A percentile compares a stretch with the other conserved stretches of the same genome.
phyloP scores from a whole-genome alignment of 2,888 invertebrate genomes.

The Oxystoma pomonae region DNA sequence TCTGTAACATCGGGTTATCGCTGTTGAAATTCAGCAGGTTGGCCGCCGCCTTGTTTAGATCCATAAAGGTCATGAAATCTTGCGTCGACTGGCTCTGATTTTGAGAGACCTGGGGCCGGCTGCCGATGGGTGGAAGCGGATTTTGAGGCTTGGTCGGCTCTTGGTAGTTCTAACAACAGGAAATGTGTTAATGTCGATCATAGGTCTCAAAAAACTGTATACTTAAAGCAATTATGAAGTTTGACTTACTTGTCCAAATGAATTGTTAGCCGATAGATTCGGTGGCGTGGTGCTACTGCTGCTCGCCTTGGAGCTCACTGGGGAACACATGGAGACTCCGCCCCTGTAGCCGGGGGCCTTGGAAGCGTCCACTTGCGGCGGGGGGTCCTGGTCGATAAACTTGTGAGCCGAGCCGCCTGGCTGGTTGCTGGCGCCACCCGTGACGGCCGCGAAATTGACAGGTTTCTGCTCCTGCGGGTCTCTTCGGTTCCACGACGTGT shows the following conservation, averaged over 20 bases:
- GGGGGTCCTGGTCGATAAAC: slow-evolving; percentile 43
- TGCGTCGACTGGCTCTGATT: slow-evolving; percentile 21
- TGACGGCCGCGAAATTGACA: slow-evolving; percentile 70
- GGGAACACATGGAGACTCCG: slow-evolving; percentile 66
- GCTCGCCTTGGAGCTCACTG: slow-evolving; percentile 61
- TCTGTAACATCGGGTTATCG: slow-evolving; percentile 41
- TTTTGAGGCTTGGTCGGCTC: slow-evolving; percentile 37
- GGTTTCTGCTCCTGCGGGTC: slow-evolving; percentile 56
- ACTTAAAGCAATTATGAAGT: not conserved
- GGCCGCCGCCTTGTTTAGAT: slow-evolving; percentile 34
- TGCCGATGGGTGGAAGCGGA: slow-evolving; percentile 42
- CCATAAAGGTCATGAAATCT: slow-evolving; percentile 21
- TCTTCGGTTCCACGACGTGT: slow-evolving; percentile 63
- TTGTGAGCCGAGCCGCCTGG: slow-evolving; percentile 33
- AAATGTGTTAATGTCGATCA: not conserved
- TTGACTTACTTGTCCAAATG: slow-evolving; percentile 16
- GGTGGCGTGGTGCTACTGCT: slow-evolving; percentile 56
- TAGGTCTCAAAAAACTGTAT: too few species aligned
- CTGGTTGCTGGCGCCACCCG: slow-evolving; percentile 50
- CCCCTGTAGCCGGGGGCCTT: slow-evolving; percentile 91
- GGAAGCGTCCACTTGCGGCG: slow-evolving; percentile 72
- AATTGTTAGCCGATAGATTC: slow-evolving; percentile 38
- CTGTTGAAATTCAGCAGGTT: slow-evolving; percentile 47
- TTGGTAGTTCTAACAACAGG: slow-evolving; percentile 18
- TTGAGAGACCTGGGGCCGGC: slow-evolving; percentile 35